Percentiles rank a stretch among this genome's conserved stretches.
phyloP scores from a whole-genome alignment of 2,888 invertebrate species.

The Drosophila peninsularis region DNA sequence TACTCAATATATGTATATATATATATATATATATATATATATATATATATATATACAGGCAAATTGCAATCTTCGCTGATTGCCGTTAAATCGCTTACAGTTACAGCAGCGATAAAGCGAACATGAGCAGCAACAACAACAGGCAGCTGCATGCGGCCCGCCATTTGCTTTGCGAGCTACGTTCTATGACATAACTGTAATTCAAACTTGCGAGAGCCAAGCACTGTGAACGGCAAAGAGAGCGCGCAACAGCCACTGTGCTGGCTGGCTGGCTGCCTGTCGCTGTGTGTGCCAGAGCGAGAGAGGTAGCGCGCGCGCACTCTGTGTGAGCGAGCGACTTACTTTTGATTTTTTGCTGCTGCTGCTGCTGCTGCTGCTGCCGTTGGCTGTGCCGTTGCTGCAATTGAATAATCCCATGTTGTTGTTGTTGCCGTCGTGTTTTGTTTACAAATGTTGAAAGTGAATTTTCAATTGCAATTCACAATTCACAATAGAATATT shows the following conservation, averaged over 20 bases:
- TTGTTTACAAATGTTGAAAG: conserved; percentile 75
- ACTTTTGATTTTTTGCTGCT: conserved; percentile 66
- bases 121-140: conserved; percentile 29
- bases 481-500: conserved; percentile 75
- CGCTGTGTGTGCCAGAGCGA: conserved; percentile 12
- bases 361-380: conserved; percentile 28
- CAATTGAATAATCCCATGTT: conserved; percentile 70
- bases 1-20: conserved; percentile 59
- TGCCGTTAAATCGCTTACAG: conserved; percentile 61
- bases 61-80: conserved; percentile 61
- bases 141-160: conserved; percentile 46
- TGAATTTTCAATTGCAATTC: conserved; percentile 72
- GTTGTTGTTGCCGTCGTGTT: conserved; percentile 27
- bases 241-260: neutral
- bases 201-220: conserved; percentile 65
- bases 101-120: conserved; percentile 47
- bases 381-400: conserved; percentile 19
- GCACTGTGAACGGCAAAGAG: conserved; percentile 27
- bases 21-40: conserved; percentile 22
- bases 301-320: conserved; percentile 28
- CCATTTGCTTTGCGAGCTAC: conserved; percentile 56
- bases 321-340: conserved; percentile 62
- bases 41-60: conserved; percentile 23
- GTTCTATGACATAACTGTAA: conserved; percentile 80
- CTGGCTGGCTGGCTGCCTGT: neutral